phyloP scores from a whole-genome alignment of 1,140 invertebrate species.

The Asobara japonica region DNA sequence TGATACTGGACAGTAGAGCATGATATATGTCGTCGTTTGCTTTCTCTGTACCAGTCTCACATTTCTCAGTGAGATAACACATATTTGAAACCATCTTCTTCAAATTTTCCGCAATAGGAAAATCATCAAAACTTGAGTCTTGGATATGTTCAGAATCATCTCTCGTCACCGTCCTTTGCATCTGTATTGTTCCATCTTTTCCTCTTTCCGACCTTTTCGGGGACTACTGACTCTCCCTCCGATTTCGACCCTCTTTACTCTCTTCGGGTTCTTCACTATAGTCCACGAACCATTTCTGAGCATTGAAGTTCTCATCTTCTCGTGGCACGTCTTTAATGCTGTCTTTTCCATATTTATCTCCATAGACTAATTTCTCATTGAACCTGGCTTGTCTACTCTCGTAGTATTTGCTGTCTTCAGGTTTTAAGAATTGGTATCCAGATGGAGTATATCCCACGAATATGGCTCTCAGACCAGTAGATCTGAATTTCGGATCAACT shows the following conservation, averaged over 20 bases:
- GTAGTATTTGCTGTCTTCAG: conserved; percentile 26
- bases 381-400: conserved; percentile 24
- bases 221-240: conserved; percentile 12
- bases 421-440: conserved; percentile 12
- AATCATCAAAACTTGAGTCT: background rate
- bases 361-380: too few species aligned
- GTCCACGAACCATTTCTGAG: too few species aligned
- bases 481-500: conserved; percentile 9
- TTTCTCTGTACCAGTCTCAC: background rate
- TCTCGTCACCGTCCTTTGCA: background rate
- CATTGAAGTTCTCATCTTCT: too few species aligned
- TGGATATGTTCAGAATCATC: background rate
- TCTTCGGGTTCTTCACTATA: conserved; percentile 8
- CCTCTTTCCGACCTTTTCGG: background rate
- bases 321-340: too few species aligned
- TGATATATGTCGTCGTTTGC: background rate
- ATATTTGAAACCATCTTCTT: too few species aligned
- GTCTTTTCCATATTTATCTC: too few species aligned
- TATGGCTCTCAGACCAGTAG: background rate
- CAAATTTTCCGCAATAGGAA: background rate
- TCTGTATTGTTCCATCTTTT: background rate
- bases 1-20: background rate
- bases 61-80: background rate
- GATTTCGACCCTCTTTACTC: background rate
- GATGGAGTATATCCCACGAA: conserved; percentile 15